A percentile compares a stretch with the other conserved stretches of the same genome.
phyloP scores from a whole-genome alignment of 2,113 vertebrate genomes.

The Panurus biarmicus region DNA sequence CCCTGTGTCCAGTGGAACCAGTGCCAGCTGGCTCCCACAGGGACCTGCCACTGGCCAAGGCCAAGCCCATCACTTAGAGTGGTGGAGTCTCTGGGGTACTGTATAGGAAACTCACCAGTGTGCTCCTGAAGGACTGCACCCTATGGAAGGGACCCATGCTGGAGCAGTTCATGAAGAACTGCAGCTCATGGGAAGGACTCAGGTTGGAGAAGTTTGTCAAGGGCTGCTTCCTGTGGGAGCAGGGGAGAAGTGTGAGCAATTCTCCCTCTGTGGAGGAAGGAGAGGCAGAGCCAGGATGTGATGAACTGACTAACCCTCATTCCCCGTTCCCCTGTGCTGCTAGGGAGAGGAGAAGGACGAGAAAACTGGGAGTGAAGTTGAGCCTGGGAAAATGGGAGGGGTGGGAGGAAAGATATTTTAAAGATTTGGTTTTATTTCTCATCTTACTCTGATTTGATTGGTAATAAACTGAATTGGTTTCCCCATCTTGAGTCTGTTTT shows the following conservation, averaged over 20 bases:
- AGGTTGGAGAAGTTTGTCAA: neutral
- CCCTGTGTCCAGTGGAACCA: neutral
- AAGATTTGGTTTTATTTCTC: neutral
- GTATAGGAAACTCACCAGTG: neutral
- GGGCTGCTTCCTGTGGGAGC: neutral
- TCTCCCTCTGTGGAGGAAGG: neutral
- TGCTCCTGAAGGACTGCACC: neutral
- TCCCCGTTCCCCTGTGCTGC: neutral
- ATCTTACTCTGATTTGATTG: neutral
- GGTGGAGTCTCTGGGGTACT: neutral
- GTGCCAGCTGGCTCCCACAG: neutral
- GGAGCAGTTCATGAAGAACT: neutral
- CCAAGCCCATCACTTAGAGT: fast-evolving
- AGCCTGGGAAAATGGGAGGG: neutral
- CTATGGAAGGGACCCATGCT: neutral
- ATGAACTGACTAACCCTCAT: neutral
- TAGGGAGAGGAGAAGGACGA: neutral
- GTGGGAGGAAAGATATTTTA: neutral
- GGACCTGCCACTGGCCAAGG: neutral
- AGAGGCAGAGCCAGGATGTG: neutral
- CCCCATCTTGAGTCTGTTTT: neutral
- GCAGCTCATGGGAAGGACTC: neutral
- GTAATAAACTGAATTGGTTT: neutral
- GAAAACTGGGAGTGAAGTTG: neutral
- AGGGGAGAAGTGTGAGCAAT: neutral